Evolutionary conservation across 2,888 invertebrate species (phyloP).

Genomic region (Pyrocoelia pectoralis): DNA sequence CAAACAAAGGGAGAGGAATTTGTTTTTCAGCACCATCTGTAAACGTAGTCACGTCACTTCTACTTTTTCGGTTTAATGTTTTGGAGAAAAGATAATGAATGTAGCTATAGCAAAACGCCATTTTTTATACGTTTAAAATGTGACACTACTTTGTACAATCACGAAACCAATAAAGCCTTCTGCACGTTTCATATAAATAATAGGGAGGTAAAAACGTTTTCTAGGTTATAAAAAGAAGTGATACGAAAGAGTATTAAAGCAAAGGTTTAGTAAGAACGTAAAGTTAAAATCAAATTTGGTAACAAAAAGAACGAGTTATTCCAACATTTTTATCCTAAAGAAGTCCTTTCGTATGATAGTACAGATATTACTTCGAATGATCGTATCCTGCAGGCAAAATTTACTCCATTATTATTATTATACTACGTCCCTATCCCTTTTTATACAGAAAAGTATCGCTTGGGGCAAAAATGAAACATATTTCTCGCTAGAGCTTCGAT

Average conservation of each 20-base stretch:
- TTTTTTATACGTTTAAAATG: too few relatives aligned
- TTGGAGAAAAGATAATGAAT: too few relatives aligned
- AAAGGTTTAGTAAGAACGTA: neutral
- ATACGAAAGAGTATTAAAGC: neutral
- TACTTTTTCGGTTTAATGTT: too few relatives aligned
- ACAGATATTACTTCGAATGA: conserved; percentile 27
- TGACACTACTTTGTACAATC: too few relatives aligned
- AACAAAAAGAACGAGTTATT: neutral
- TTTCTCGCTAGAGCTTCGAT: conserved; percentile 32
- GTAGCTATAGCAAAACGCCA: too few relatives aligned
- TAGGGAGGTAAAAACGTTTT: neutral
- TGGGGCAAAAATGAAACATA: conserved; percentile 35
- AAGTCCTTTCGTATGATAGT: conserved; percentile 24
- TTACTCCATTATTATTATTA: conserved; percentile 32
- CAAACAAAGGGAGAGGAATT: too few relatives aligned
- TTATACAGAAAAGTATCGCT: conserved; percentile 28
- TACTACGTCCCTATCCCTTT: conserved; percentile 30
- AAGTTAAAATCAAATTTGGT: neutral
- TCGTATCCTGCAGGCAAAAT: conserved; percentile 32
- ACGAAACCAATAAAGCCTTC: neutral
- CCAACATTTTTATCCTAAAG: conserved; percentile 22
- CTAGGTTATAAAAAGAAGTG: neutral
- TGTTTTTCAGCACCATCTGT: too few relatives aligned
- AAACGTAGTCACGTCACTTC: too few relatives aligned
- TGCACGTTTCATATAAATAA: neutral